phyloP scores from a whole-genome alignment of 2,797 vertebrate genomes.

The Pristis pectinata region DNA sequence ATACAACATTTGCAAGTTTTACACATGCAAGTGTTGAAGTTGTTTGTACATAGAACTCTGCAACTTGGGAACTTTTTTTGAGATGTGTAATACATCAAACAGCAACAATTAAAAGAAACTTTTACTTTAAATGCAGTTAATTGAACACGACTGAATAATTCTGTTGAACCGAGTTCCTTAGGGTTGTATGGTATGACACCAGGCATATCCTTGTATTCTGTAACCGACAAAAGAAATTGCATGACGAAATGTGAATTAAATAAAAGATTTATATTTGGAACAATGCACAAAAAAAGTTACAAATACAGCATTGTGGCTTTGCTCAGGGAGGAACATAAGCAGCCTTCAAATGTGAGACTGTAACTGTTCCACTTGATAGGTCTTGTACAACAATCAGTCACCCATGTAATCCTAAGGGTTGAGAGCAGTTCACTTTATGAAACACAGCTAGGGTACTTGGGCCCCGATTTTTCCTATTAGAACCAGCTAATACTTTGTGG shows the following conservation, averaged over 20 bases:
- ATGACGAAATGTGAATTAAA: conserved; percentile 12
- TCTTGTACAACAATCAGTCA: conserved; percentile 2
- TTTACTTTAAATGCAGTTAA: neutral
- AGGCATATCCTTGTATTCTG: neutral
- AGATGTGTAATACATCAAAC: neutral
- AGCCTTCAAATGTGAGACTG: conserved; percentile 7
- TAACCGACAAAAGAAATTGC: neutral
- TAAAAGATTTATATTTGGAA: conserved; percentile 12
- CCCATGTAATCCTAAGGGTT: neutral
- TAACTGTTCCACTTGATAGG: conserved; percentile 12
- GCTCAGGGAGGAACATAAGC: neutral
- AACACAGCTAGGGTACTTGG: neutral
- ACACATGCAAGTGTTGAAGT: neutral
- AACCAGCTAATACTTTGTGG: neutral
- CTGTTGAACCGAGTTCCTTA: neutral
- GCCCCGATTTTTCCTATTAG: no score
- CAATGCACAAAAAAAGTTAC: neutral
- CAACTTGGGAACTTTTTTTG: neutral
- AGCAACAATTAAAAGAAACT: neutral
- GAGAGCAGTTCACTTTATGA: neutral
- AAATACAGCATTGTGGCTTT: conserved; percentile 7
- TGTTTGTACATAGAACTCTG: neutral
- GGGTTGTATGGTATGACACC: neutral
- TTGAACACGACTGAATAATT: neutral
- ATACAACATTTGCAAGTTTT: neutral